These are phyloP conservation scores for Callyntrura sp. DNA, from an alignment of 2,888 invertebrate species.

Conservation along the genomic window DNA sequence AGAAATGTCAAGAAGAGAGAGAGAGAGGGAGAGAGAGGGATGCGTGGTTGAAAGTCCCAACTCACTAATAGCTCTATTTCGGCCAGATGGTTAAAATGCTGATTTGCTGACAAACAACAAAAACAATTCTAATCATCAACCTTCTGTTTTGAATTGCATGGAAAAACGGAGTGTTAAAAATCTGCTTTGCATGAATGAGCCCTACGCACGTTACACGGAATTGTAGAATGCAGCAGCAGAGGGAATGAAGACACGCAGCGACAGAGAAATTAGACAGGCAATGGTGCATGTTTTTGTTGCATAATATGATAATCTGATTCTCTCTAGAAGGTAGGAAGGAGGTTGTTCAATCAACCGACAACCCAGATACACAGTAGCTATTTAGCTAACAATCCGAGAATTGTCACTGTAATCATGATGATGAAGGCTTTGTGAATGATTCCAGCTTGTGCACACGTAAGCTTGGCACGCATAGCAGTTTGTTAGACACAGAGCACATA, in stretches of 20 bases:
- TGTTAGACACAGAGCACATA: no score
- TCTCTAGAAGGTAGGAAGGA: constrained; percentile 13
- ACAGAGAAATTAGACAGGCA: constrained; percentile 11
- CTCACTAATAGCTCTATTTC: constrained; percentile 57
- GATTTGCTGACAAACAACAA: constrained; percentile 57
- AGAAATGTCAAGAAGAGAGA: no score
- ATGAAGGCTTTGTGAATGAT: background rate
- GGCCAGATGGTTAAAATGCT: constrained; percentile 66
- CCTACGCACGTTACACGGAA: no score
- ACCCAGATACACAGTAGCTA: background rate
- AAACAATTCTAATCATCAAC: constrained; percentile 37
- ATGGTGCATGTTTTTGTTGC: constrained; percentile 50
- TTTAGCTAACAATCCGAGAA: no score
- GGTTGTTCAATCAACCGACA: no score
- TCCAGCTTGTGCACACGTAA: background rate
- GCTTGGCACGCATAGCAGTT: no score
- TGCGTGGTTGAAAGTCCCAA: constrained; percentile 5
- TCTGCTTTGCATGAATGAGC: constrained; percentile 54
- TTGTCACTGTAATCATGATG: background rate
- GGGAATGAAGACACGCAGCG: background rate
- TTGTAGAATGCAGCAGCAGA: no score
- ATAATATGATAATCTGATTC: constrained; percentile 68
- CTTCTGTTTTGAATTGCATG: constrained; percentile 30
- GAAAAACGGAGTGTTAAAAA: constrained; percentile 57
- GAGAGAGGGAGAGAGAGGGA: no score